Base-by-base conservation (phyloP, 2,888 invertebrate genomes). In the Clepsis dumicolana region DNA sequence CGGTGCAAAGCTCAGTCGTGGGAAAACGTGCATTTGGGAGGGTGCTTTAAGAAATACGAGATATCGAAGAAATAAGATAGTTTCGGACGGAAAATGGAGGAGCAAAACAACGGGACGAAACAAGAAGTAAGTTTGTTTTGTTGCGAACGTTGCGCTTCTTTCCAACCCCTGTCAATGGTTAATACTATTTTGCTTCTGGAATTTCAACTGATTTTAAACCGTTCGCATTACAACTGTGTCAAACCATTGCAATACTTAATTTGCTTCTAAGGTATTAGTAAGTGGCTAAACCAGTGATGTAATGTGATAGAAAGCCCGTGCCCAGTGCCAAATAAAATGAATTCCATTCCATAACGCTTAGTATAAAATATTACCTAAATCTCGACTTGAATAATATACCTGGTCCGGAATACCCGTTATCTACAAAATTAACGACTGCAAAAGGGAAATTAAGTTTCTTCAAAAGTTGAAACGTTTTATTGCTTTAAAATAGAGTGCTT, bases 1-100 rank as follows among this genome's bases (percentile, higher is more conserved):
- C 81, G 77, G 77, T 78, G 79, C 72, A 72, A 77, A 56, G 84
- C 74, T 80, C 88, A 87, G 90, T 88, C 88, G 90, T 81, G 75
- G 72, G 72, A 78, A 76, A 74, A 70, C 73, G 63, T 73, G 77
- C 77, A 77, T 74, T 77, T 74, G 82, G 69, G 80, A 75, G 74
- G 76, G 79, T 77, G 75, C 76, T 79, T 72, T 64, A 70, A 68
- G 71, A 67, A 72, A 70, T 70, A 68, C 71, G 71, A 73, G 71
- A 70, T 64, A 68, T 68, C 52, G 72, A 67, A 69, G 72, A 64
- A 72, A 72, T 70, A 66, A 65, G 65, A 72, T 74, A 72, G 62
- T 72, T 72, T 50, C 65, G 61, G 35, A 73, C 61, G 57, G 61
- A 70, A 57, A 63, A 85, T 86, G 83, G 83, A 80, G 32, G 86